Evolutionary conservation across 2,888 invertebrate genomes (phyloP).

Genomic region (Drosophila macrospina): DNA sequence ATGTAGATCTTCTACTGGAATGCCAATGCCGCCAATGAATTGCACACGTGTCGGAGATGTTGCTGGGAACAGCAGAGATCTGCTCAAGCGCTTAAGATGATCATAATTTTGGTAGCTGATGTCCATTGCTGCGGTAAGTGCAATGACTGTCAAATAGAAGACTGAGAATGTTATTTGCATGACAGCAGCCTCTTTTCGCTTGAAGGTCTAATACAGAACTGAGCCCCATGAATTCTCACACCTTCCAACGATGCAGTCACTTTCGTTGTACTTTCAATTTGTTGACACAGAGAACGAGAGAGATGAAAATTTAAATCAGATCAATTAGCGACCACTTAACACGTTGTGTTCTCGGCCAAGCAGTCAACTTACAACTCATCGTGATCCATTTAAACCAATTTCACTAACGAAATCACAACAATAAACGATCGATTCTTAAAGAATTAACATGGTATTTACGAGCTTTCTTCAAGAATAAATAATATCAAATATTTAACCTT

Average conservation of each 20-base stretch:
- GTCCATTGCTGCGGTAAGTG: conserved; percentile 7
- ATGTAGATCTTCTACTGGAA: conserved; percentile 81
- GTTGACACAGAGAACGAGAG: conserved; percentile 4
- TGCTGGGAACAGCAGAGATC: conserved; percentile 80
- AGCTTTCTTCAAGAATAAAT: conserved; percentile 4
- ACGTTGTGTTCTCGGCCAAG: conserved; percentile 32
- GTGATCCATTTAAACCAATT: conserved; percentile 55
- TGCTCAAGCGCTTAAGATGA: conserved; percentile 53
- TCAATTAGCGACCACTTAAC: conserved; percentile 65
- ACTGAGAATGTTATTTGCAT: conserved; percentile 27
- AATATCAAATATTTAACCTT: neutral
- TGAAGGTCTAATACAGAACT: conserved; percentile 49
- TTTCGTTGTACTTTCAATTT: conserved; percentile 54
- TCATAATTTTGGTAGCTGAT: conserved; percentile 3
- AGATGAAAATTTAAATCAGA: conserved; percentile 36
- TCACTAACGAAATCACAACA: conserved; percentile 40
- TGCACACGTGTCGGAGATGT: conserved; percentile 84
- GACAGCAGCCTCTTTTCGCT: conserved; percentile 16
- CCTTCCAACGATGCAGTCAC: conserved; percentile 47
- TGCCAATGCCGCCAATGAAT: conserved; percentile 84
- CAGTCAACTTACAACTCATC: conserved; percentile 11
- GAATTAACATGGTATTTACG: conserved; percentile 25
- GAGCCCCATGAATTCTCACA: conserved; percentile 43
- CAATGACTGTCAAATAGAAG: neutral
- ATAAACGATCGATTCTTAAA: conserved; percentile 18